Evolutionary conservation across 1,140 invertebrate species (phyloP).

Genomic region (Apocrypta bakeri): DNA sequence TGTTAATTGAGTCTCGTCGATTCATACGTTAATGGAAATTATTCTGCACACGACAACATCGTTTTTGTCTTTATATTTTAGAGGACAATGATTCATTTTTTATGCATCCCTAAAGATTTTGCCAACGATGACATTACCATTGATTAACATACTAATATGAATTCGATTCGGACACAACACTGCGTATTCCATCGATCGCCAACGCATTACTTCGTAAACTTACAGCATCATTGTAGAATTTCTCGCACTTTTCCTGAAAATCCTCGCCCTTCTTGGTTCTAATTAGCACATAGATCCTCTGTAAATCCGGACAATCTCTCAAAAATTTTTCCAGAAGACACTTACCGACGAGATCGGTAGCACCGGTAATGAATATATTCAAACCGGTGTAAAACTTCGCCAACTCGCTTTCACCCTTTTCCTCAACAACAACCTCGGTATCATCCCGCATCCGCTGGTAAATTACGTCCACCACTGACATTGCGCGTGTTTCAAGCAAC

Average conservation of each 20-base stretch:
- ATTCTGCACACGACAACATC: not conserved
- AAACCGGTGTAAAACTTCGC: slow-evolving; percentile 16
- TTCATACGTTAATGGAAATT: no score
- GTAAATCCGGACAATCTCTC: not conserved
- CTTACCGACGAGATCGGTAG: slow-evolving; percentile 29
- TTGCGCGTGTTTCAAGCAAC: not conserved
- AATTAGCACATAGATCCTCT: slow-evolving; percentile 13
- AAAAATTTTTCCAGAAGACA: slow-evolving; percentile 45
- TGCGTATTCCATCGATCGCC: no score
- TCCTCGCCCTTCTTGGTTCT: slow-evolving; percentile 21
- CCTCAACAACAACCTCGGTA: not conserved
- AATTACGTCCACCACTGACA: slow-evolving; percentile 17
- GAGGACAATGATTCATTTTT: no score
- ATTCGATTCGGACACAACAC: no score
- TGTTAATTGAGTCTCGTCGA: not conserved
- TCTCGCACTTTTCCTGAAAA: slow-evolving; percentile 30
- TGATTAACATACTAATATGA: no score
- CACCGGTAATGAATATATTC: slow-evolving; percentile 25
- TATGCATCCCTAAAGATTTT: no score
- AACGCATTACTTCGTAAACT: no score
- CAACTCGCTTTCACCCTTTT: slow-evolving; percentile 37
- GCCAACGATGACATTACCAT: no score
- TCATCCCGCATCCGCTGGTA: slow-evolving; percentile 25
- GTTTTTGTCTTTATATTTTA: no score
- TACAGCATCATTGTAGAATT: slow-evolving; percentile 17